A percentile compares a stretch with the other conserved stretches of the same genome.
Evolutionary conservation across 2,888 invertebrate genomes (phyloP).

Genomic region (Harpalus rufipes): DNA sequence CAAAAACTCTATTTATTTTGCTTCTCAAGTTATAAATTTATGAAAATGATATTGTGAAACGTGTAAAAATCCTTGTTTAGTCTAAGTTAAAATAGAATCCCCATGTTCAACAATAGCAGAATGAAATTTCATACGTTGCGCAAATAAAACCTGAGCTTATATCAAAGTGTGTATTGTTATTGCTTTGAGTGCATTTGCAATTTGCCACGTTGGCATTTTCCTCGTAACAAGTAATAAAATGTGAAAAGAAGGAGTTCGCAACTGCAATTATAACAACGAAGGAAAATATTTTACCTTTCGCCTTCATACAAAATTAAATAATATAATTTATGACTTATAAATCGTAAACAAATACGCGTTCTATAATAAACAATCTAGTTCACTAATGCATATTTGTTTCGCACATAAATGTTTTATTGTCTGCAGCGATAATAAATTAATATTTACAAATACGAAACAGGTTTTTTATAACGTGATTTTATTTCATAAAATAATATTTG

Average conservation of each 20-base stretch:
- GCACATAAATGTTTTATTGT: background rate
- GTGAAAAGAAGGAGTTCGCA: background rate
- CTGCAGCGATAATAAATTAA: background rate
- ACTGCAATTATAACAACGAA: background rate
- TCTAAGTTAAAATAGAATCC: slow-evolving; percentile 32
- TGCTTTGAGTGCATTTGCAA: background rate
- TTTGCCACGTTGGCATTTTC: background rate
- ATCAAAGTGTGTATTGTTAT: slow-evolving; percentile 13
- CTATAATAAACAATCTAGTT: background rate
- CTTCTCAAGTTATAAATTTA: background rate
- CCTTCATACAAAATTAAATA: background rate
- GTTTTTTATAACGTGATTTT: background rate
- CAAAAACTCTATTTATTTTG: background rate
- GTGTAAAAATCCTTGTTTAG: slow-evolving; percentile 20
- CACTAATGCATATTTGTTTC: background rate
- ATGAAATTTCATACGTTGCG: slow-evolving; percentile 35
- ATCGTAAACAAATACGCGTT: background rate
- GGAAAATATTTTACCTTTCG: background rate
- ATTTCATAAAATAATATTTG: background rate
- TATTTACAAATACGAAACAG: background rate
- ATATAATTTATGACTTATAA: background rate
- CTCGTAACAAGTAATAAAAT: background rate
- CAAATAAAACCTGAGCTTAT: slow-evolving; percentile 34
- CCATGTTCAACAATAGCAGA: slow-evolving; percentile 24
- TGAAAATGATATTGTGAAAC: background rate